Evolutionary conservation across 2,888 invertebrate genomes (phyloP).

Genomic region (Deilephila elpenor): DNA sequence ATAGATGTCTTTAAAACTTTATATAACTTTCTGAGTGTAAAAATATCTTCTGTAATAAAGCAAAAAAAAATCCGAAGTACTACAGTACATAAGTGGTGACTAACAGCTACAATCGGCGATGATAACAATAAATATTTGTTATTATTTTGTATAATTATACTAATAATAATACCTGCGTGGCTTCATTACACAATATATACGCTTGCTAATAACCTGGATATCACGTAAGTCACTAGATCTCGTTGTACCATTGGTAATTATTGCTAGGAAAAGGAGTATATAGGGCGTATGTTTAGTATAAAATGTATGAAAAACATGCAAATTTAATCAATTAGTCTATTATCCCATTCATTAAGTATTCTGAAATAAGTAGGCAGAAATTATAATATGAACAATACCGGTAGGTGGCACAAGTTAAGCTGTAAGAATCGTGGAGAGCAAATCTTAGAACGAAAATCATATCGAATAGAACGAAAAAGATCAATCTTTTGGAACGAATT

Average conservation of each 20-base stretch:
- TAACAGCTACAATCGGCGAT: conserved; percentile 3
- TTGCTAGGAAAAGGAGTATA: background rate
- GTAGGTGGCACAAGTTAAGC: no score
- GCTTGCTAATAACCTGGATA: conserved; percentile 8
- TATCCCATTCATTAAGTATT: no score
- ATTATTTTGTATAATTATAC: background rate
- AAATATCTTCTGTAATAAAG: no score
- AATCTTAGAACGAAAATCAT: no score
- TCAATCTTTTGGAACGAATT: no score
- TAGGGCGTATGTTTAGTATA: background rate
- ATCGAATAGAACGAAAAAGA: no score
- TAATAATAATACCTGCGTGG: background rate
- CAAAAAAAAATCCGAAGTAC: background rate
- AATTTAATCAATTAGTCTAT: background rate
- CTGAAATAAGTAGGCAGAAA: no score
- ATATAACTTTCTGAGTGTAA: no score
- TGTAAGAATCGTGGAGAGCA: no score
- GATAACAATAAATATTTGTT: background rate
- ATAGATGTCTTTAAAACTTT: no score
- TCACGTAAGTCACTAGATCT: background rate
- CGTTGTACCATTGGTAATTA: background rate
- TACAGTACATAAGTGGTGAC: background rate
- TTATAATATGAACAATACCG: no score
- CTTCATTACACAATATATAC: conserved; percentile 8
- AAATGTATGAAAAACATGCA: no score